Conservation (phyloP, 23 tunicate genomes). For the Diplosoma virens region DNA sequence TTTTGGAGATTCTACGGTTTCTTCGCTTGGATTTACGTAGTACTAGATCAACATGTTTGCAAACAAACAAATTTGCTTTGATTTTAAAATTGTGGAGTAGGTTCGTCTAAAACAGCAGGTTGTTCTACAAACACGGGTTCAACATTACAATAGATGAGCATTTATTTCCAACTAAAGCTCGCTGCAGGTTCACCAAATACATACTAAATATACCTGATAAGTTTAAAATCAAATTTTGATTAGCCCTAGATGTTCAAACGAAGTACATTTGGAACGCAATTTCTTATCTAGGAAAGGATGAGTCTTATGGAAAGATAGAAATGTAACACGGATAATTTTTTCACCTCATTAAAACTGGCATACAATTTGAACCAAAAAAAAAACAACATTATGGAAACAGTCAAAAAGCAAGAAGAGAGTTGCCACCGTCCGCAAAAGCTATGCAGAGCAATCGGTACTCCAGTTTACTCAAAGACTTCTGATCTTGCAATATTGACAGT, state of each 20-base stretch:
- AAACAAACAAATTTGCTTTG: slow-evolving; percentile 6
- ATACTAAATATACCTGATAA: slow-evolving; percentile 1
- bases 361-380: too few relatives aligned
- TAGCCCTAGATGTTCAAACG: neutral
- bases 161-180: slow-evolving; percentile 7
- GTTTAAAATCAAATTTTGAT: neutral
- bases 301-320: neutral
- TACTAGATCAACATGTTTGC: slow-evolving; percentile 7
- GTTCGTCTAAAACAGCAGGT: neutral
- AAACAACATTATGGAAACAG: neutral
- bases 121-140: neutral
- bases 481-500: neutral
- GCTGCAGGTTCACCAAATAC: neutral
- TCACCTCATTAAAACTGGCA: neutral
- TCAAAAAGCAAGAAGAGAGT: neutral
- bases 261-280: neutral
- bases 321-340: slow-evolving; percentile 2
- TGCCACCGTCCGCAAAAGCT: neutral
- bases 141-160: slow-evolving; percentile 7
- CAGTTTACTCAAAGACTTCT: neutral
- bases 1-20: neutral
- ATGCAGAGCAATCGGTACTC: neutral
- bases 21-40: slow-evolving; percentile 3
- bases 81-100: neutral
- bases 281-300: neutral